Evolutionary conservation across 2,888 invertebrate species (phyloP).

Genomic region (Sesamia inferens): DNA sequence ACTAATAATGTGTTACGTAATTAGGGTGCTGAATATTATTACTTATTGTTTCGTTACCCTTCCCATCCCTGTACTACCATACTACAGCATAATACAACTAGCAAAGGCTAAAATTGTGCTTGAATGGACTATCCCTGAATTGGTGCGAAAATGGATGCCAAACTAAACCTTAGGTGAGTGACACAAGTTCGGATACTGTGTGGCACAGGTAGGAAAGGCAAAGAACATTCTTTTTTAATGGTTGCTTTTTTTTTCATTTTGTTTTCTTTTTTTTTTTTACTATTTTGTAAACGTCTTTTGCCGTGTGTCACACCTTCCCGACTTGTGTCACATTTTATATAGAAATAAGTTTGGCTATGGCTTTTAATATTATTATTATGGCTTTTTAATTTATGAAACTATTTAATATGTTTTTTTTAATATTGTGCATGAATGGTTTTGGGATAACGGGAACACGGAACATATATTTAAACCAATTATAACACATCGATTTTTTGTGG

Average conservation of each 20-base stretch:
- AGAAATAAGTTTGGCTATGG: slow-evolving; percentile 42
- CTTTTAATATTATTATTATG: slow-evolving; percentile 31
- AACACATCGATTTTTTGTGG: slow-evolving; percentile 1
- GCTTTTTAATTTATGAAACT: slow-evolving; percentile 32
- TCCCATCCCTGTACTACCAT: slow-evolving; percentile 19
- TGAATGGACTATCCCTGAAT: slow-evolving; percentile 50
- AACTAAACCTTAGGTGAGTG: slow-evolving; percentile 84
- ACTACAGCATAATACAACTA: slow-evolving; percentile 27
- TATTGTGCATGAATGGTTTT: slow-evolving; percentile 24
- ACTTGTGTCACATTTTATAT: slow-evolving; percentile 88
- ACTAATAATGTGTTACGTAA: too few relatives aligned
- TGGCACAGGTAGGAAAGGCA: slow-evolving; percentile 90
- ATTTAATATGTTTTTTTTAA: not conserved
- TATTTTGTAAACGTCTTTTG: slow-evolving; percentile 63
- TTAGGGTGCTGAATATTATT: not conserved
- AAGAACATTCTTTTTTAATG: slow-evolving; percentile 51
- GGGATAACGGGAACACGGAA: not conserved
- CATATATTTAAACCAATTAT: slow-evolving; percentile 17
- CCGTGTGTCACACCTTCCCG: slow-evolving; percentile 89
- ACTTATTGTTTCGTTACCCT: slow-evolving; percentile 27
- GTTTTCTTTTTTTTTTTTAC: slow-evolving; percentile 50
- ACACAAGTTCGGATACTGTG: slow-evolving; percentile 89
- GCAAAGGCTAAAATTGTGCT: slow-evolving; percentile 21
- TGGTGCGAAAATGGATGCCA: slow-evolving; percentile 65
- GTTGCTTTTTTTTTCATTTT: slow-evolving; percentile 49